Conservation (phyloP, 1,140 invertebrate species). For the Melitaea cinxia region DNA sequence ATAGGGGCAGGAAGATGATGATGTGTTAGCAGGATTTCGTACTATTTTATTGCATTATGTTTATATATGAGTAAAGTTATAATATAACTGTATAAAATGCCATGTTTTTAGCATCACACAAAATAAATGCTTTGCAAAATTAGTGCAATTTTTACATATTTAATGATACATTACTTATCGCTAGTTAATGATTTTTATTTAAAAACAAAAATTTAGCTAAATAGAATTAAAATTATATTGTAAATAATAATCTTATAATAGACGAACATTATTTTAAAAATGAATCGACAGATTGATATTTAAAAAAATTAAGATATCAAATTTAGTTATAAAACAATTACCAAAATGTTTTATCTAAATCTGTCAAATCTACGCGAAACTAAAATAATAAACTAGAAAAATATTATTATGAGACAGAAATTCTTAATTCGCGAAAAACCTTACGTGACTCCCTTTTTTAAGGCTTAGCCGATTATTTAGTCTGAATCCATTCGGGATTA, state of each 20-base stretch:
- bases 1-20: too few species aligned
- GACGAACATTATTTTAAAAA: slow-evolving; percentile 5
- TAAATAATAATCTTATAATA: slow-evolving; percentile 10
- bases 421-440: neutral
- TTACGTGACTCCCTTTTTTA: slow-evolving; percentile 7
- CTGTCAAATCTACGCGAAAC: too few species aligned
- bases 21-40: too few species aligned
- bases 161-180: neutral
- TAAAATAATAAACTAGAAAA: too few species aligned
- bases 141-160: neutral
- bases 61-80: too few species aligned
- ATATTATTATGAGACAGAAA: neutral
- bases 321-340: neutral
- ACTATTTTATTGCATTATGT: too few species aligned
- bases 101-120: too few species aligned
- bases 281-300: slow-evolving; percentile 12
- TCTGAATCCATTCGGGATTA: slow-evolving; percentile 30
- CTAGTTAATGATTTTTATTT: neutral
- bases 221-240: neutral
- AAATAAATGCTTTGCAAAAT: too few species aligned
- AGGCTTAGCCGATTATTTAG: slow-evolving; percentile 19
- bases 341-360: neutral
- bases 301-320: neutral
- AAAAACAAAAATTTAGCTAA: neutral
- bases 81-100: too few species aligned